Evolutionary conservation across 2,113 vertebrate genomes (phyloP), one percentile per base, ranked within the genome.

Genomic region (Urocolius indicus): DNA sequence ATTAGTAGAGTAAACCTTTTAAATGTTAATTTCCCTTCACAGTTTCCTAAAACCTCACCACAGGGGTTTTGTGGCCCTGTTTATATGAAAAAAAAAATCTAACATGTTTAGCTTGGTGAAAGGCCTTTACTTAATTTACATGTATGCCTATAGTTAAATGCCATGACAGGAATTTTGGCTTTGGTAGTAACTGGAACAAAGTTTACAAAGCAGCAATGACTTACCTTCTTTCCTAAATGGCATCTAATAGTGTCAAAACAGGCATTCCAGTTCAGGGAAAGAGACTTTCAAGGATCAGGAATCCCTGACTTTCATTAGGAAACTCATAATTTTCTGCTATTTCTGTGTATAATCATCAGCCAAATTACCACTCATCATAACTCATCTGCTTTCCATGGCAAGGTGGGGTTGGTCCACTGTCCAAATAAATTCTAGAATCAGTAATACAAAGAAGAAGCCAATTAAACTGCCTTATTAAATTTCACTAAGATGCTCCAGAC

Each of bases 401-500:
- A 69, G 59, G 16, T 29, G 19, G 36, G 36, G 18, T 2, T 58
- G 22, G 30, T 57, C 48, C 34, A 80, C 59, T 36, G 11, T 93
- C 65, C 63, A 55, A 81, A 82, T 79, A 90, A 91, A 94, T 90
- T 88, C 67, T 55, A 29, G 17, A 87, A 57, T 29, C 62, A 57
- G 46, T 90, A 92, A 86, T 80, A 91, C 36, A 79, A 90, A 93
- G 72, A 93, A 79, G 68, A 1, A 79, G 58, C 63, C 87, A 95
- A 93, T 95, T 97, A 91, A 95, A 89, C 29, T 57, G 51, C 65
- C 34, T 87, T 83, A 77, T 91, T 93, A 74, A 23, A 2, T 93
- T 89, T 89, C 62, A 82, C 84, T 83, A 74, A 90, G 67, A 58
- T 95, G 90, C 69, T 91, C 69, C 79, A 58, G 76, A 93, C 59